Conservation (phyloP, 2,888 invertebrate genomes). For the Scaptomyza caliginosa region DNA sequence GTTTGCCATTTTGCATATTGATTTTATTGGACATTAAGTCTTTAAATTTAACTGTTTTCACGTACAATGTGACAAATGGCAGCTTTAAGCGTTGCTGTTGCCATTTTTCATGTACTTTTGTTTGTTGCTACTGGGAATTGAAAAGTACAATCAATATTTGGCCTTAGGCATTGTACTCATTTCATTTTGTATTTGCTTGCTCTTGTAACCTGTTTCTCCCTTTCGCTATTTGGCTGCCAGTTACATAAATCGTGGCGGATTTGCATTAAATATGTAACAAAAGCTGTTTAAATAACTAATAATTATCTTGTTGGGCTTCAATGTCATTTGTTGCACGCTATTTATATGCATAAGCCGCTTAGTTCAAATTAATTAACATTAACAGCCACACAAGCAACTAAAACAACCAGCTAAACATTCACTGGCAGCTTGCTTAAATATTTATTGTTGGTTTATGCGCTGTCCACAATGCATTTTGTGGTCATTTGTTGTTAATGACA, state of each 20-base stretch:
- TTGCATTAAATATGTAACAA: conserved; percentile 67
- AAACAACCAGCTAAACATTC: conserved; percentile 25
- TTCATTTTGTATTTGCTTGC: conserved; percentile 4
- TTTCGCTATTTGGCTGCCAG: conserved; percentile 19
- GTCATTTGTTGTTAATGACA: conserved; percentile 71
- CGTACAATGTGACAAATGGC: neutral
- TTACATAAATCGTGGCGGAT: conserved; percentile 62
- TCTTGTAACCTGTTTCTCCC: neutral
- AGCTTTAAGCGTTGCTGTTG: neutral
- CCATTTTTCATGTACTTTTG: neutral
- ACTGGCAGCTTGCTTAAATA: conserved; percentile 54
- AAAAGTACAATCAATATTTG: conserved; percentile 55
- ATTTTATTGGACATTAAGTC: neutral
- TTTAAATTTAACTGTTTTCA: too few species aligned
- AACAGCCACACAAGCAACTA: conserved; percentile 44
- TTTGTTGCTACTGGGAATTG: conserved; percentile 7
- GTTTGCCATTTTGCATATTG: neutral
- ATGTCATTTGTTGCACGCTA: conserved; percentile 59
- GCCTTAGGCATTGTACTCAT: conserved; percentile 39
- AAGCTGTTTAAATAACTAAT: conserved; percentile 77
- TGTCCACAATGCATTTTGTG: conserved; percentile 42
- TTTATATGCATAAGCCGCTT: conserved; percentile 74
- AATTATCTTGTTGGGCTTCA: conserved; percentile 74
- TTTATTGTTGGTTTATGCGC: conserved; percentile 60
- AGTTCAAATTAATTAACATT: conserved; percentile 77